These are phyloP conservation scores for Beaufortia kweichowensis DNA, from an alignment of 2,113 vertebrate genomes.

Conservation along the genomic window DNA sequence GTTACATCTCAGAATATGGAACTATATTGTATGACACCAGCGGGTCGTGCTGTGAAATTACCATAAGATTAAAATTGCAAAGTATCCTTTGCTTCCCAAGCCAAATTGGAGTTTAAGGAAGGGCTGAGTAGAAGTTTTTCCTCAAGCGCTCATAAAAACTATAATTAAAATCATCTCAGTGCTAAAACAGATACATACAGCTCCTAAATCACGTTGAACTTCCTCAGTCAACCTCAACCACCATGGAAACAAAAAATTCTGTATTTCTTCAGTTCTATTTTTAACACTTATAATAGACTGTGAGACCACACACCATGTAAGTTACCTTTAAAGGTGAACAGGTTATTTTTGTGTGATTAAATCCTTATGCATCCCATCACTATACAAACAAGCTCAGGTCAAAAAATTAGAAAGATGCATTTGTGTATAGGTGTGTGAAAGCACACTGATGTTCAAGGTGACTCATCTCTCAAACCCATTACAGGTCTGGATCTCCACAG, in stretches of 20 bases:
- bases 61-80: background rate
- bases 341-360: background rate
- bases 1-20: background rate
- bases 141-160: slow-evolving; percentile 39
- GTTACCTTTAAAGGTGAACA: background rate
- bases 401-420: no score
- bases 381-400: no score
- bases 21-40: background rate
- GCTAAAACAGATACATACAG: slow-evolving; percentile 26
- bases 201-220: slow-evolving; percentile 16
- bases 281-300: background rate
- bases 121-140: slow-evolving; percentile 32
- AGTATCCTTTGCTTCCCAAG: slow-evolving; percentile 18
- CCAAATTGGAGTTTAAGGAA: slow-evolving; percentile 37
- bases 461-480: slow-evolving; percentile 39
- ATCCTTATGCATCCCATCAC: background rate
- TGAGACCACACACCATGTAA: background rate
- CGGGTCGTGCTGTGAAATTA: background rate
- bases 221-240: background rate
- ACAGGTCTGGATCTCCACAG: slow-evolving; percentile 27
- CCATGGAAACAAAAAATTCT: background rate
- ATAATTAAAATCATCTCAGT: slow-evolving; percentile 33
- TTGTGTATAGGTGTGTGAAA: slow-evolving; percentile 12
- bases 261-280: background rate
- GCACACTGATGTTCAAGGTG: slow-evolving; percentile 37